Percentiles rank a stretch among this genome's conserved stretches.
These are phyloP conservation scores for Osmerus eperlanus DNA, from an alignment of 2,113 vertebrate genomes.

Conservation along the genomic window DNA sequence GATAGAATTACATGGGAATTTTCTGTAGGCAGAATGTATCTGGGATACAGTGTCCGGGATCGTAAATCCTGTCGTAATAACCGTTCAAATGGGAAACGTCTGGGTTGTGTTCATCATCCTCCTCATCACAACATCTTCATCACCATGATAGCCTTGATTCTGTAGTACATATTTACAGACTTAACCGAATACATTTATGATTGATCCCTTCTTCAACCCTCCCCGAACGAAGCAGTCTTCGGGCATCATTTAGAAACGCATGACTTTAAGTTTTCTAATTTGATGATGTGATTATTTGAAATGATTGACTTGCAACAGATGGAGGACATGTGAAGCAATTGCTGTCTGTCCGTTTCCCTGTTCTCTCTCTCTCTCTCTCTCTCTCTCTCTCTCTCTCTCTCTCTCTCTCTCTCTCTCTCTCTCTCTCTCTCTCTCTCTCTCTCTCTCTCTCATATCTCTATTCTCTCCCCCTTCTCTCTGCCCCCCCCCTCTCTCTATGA, in stretches of 20 bases:
- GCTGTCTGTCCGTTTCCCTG: not conserved
- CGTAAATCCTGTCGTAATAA: conserved; percentile 9
- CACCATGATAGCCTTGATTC: too few relatives aligned
- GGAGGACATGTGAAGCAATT: conserved; percentile 33
- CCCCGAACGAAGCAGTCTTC: not conserved
- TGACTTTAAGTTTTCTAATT: conserved; percentile 11
- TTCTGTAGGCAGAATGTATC: not conserved
- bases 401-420: not conserved
- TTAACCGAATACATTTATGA: too few relatives aligned
- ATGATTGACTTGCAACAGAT: conserved; percentile 7
- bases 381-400: not conserved
- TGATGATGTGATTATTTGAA: conserved; percentile 19
- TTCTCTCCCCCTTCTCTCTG: not conserved
- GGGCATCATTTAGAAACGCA: not conserved
- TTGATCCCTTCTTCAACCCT: too few relatives aligned
- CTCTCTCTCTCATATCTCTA: too few relatives aligned
- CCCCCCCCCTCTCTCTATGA: not conserved
- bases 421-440: not conserved
- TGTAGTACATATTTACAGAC: too few relatives aligned
- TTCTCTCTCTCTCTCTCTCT: too few relatives aligned
- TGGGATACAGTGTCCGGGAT: not conserved
- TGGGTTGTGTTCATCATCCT: too few relatives aligned
- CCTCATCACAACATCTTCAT: too few relatives aligned
- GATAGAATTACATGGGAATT: not conserved
- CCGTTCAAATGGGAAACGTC: too few relatives aligned